Conservation (phyloP, 2,113 vertebrate genomes). For the Pygoscelis antarcticus region DNA sequence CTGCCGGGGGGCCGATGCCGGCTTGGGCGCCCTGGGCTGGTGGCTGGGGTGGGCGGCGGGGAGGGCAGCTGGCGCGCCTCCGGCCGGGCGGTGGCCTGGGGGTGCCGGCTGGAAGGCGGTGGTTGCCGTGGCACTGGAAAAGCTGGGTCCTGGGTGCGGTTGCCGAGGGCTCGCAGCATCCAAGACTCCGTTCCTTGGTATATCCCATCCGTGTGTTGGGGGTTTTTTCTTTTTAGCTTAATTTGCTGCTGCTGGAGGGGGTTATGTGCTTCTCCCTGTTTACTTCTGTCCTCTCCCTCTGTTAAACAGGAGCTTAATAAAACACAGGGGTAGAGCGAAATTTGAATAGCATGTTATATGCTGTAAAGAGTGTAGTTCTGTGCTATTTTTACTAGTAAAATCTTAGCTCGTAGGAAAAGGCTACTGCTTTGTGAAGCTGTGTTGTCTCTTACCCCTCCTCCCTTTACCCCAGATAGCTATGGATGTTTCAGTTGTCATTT, state of each 20-base stretch:
- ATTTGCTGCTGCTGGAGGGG: neutral
- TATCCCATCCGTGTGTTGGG: accelerated
- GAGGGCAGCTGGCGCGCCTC: neutral
- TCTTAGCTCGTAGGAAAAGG: neutral
- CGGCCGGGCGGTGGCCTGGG: neutral
- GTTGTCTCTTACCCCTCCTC: accelerated
- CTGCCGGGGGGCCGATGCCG: too few relatives aligned
- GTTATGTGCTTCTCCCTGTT: neutral
- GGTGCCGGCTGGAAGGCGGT: neutral
- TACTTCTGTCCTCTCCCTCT: neutral
- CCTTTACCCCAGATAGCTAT: accelerated
- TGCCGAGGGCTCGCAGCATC: neutral
- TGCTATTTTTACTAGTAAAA: neutral
- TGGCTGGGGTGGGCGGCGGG: too few relatives aligned
- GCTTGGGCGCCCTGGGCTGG: too few relatives aligned
- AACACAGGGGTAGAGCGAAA: neutral
- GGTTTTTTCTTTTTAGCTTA: neutral
- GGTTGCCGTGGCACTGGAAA: accelerated
- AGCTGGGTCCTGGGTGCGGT: accelerated
- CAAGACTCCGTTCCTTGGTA: accelerated
- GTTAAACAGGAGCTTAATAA: neutral
- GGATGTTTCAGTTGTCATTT: neutral
- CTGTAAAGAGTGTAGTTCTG: neutral
- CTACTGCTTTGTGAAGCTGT: neutral
- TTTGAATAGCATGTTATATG: neutral